Conservation (phyloP, 1,140 invertebrate genomes). For the Drosophila chauvacae region DNA sequence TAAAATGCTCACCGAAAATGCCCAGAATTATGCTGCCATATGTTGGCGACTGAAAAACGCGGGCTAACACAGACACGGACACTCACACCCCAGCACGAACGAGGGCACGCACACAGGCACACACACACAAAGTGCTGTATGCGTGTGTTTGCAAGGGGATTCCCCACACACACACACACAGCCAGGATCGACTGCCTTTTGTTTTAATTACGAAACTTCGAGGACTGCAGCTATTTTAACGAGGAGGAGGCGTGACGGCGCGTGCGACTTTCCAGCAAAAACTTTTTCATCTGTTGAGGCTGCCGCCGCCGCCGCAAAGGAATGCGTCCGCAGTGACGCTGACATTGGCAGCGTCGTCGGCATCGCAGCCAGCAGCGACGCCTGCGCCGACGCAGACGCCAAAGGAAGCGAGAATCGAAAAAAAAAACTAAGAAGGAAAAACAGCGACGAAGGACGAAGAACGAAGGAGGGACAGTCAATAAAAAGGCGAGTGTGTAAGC, state of each 20-base stretch:
- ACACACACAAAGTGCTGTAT: neutral
- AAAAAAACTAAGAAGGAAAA: constrained; percentile 35
- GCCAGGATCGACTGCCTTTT: constrained; percentile 6
- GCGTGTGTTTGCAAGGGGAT: constrained; percentile 17
- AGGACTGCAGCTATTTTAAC: constrained; percentile 46
- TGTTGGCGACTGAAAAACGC: constrained; percentile 64
- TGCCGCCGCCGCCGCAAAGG: constrained; percentile 40
- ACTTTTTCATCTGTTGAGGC: constrained; percentile 79
- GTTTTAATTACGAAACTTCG: constrained; percentile 55
- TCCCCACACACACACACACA: constrained; percentile 22
- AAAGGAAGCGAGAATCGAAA: neutral
- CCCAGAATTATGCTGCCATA: constrained; percentile 70
- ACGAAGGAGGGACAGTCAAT: constrained; percentile 31
- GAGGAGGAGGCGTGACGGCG: constrained; percentile 46
- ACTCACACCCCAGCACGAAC: constrained; percentile 6
- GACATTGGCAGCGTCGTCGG: constrained; percentile 24
- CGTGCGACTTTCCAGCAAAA: constrained; percentile 65
- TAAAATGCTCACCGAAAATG: constrained; percentile 55
- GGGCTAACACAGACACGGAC: constrained; percentile 53
- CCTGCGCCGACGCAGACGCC: constrained; percentile 46
- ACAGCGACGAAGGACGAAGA: constrained; percentile 7
- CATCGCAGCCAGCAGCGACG: constrained; percentile 30
- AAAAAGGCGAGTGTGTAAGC: constrained; percentile 24
- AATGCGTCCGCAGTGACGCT: constrained; percentile 33
- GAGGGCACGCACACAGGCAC: constrained; percentile 1